phyloP scores from a whole-genome alignment of 2,888 invertebrate genomes.

The Trachelus troglodyta region DNA sequence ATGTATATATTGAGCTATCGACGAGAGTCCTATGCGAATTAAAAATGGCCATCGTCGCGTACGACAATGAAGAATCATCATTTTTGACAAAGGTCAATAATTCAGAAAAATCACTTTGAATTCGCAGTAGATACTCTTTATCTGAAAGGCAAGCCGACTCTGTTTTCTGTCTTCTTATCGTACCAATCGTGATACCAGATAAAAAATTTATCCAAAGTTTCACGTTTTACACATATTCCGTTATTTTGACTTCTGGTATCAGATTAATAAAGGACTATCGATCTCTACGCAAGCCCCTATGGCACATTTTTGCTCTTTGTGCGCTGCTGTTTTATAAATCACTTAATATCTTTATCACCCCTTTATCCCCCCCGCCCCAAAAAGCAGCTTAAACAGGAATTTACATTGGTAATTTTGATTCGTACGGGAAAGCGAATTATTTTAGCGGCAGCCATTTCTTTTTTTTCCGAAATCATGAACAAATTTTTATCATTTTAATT shows the following conservation, averaged over 20 bases:
- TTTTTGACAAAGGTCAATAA: neutral
- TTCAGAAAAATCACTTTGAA: neutral
- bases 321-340: neutral
- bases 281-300: neutral
- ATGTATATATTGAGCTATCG: slow-evolving; percentile 24
- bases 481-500: neutral
- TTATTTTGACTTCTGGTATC: neutral
- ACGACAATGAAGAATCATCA: neutral
- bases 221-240: neutral
- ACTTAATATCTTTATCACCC: neutral
- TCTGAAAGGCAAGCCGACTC: slow-evolving; percentile 21
- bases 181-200: neutral
- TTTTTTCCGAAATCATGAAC: too few species aligned
- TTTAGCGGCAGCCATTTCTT: neutral
- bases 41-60: neutral
- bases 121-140: slow-evolving; percentile 13
- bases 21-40: slow-evolving; percentile 13
- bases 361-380: neutral
- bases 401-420: neutral
- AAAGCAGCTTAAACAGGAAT: neutral
- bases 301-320: neutral
- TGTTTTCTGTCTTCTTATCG: neutral
- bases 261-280: neutral
- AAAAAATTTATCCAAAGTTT: neutral
- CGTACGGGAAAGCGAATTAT: neutral